phyloP scores from a whole-genome alignment of 2,797 vertebrate species.

The Orientallactaga sibirica region DNA sequence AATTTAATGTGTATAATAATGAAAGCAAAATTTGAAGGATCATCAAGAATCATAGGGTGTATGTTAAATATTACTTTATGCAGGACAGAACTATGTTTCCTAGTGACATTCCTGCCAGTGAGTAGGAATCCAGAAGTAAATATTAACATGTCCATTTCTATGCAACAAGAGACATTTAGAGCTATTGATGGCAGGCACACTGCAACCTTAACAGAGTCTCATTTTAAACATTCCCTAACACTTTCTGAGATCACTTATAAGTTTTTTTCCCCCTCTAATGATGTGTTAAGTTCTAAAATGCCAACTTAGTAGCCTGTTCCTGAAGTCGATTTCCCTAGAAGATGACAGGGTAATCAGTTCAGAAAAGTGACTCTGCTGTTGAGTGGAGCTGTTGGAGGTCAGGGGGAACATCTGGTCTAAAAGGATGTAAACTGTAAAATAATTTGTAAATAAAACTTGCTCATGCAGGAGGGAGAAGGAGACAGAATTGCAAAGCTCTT shows the following conservation, averaged over 20 bases:
- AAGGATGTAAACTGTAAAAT: constrained; percentile 67
- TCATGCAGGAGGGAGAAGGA: constrained; percentile 67
- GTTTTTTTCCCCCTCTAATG: constrained; percentile 53
- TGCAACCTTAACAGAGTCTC: constrained; percentile 74
- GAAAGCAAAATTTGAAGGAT: background rate
- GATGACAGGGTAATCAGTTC: constrained; percentile 74
- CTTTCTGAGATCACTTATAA: constrained; percentile 55
- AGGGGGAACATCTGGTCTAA: constrained; percentile 81
- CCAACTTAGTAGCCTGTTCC: constrained; percentile 55
- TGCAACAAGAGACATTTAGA: constrained; percentile 24
- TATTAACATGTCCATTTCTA: background rate
- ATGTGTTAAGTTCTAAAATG: constrained; percentile 79
- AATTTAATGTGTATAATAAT: background rate
- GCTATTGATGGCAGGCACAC: background rate
- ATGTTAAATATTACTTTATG: background rate
- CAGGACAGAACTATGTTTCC: background rate
- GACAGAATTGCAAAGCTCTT: background rate
- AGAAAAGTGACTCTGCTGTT: constrained; percentile 18
- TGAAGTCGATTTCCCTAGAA: constrained; percentile 75
- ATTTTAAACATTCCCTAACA: constrained; percentile 71
- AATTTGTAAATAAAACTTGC: constrained; percentile 67
- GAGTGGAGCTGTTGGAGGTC: constrained; percentile 50
- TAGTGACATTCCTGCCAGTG: background rate
- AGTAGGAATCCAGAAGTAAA: background rate
- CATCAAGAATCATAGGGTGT: background rate